phyloP scores from a whole-genome alignment of 1,140 invertebrate genomes.

The Ganaspis sp. region DNA sequence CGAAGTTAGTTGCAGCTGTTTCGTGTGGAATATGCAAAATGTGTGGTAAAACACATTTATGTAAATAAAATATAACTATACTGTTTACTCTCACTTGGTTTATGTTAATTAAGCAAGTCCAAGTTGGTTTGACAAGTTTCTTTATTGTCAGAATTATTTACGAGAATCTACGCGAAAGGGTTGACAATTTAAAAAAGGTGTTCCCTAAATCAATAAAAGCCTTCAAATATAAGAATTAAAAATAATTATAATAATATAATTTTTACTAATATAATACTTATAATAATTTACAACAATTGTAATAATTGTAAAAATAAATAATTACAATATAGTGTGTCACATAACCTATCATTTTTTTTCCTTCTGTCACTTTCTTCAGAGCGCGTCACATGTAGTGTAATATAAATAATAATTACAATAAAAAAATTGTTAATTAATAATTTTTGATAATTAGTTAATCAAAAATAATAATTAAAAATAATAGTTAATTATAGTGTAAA shows the following conservation, averaged over 20 bases:
- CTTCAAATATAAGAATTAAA: neutral
- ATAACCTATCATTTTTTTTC: no score
- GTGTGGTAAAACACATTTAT: neutral
- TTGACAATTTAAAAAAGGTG: neutral
- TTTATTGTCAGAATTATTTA: neutral
- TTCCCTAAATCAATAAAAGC: neutral
- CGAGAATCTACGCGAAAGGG: neutral
- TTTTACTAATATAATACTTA: no score
- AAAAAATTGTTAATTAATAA: no score
- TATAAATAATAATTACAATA: no score
- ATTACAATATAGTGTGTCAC: no score
- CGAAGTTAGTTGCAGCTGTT: slow-evolving; percentile 4
- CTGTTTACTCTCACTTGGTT: neutral
- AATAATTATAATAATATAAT: neutral
- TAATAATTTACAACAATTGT: no score
- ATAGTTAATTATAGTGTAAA: no score
- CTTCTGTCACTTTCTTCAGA: no score
- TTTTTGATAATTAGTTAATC: no score
- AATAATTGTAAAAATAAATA: no score
- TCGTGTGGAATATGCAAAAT: neutral
- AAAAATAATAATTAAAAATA: no score
- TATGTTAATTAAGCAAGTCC: neutral
- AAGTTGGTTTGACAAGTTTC: neutral
- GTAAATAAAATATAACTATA: neutral
- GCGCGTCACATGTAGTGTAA: no score